Evolutionary conservation across 2,888 invertebrate species (phyloP).

Genomic region (Maniola hyperantus): DNA sequence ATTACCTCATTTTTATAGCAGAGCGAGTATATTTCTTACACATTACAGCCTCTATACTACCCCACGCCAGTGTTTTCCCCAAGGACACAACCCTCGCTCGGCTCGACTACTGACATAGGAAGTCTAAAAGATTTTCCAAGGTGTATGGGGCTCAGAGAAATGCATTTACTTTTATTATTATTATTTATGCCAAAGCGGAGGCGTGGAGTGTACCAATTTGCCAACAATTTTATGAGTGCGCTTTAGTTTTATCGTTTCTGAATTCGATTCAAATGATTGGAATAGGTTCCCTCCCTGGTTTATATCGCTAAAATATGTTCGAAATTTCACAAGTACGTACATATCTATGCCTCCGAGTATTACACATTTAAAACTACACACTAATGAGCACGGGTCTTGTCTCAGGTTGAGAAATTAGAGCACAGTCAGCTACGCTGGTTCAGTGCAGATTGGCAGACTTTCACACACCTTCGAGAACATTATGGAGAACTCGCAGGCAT

Average conservation of each 20-base stretch:
- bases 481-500: too few relatives aligned
- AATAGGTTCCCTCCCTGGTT: constrained; percentile 52
- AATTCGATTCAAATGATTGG: constrained; percentile 74
- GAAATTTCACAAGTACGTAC: neutral
- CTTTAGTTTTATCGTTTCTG: constrained; percentile 70
- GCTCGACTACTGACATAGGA: constrained; percentile 48
- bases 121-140: constrained; percentile 63
- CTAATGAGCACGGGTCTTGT: too few relatives aligned
- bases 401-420: too few relatives aligned
- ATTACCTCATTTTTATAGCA: constrained; percentile 74
- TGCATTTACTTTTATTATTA: constrained; percentile 71
- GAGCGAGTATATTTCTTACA: constrained; percentile 63
- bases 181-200: constrained; percentile 62
- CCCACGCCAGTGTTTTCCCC: constrained; percentile 55
- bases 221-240: constrained; percentile 65
- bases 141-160: constrained; percentile 57
- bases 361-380: neutral
- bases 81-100: constrained; percentile 57
- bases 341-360: neutral
- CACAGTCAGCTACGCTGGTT: too few relatives aligned
- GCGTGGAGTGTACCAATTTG: constrained; percentile 67
- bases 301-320: constrained; percentile 31
- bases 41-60: constrained; percentile 48
- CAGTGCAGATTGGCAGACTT: too few relatives aligned
- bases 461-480: too few relatives aligned